Conservation (phyloP, 2,113 vertebrate genomes). For the Phylloscopus trochiloides region DNA sequence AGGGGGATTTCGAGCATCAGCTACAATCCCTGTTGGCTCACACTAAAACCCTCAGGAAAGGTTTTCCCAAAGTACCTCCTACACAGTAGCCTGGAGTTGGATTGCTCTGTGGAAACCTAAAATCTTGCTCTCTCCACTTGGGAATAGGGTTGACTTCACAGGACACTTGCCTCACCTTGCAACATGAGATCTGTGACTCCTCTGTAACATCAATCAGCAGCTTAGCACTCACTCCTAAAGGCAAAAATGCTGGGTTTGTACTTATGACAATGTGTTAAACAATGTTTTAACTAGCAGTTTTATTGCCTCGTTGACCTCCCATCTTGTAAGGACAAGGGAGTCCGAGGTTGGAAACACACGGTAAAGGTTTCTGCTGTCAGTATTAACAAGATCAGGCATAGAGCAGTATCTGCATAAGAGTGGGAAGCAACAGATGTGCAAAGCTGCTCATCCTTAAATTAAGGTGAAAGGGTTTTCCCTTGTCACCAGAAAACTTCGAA, state of each 20-base stretch:
- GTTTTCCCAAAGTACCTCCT: neutral
- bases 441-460: neutral
- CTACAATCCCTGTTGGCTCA: neutral
- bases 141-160: neutral
- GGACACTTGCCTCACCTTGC: neutral
- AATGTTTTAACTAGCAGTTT: neutral
- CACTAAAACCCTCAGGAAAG: neutral
- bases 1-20: neutral
- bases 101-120: neutral
- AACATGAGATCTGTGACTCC: neutral
- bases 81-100: neutral
- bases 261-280: neutral
- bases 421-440: neutral
- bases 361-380: neutral
- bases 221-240: neutral
- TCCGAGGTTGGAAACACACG: neutral
- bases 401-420: neutral
- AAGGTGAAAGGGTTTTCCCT: neutral
- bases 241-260: neutral
- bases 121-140: neutral
- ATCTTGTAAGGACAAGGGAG: neutral
- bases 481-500: neutral
- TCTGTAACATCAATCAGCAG: slow-evolving; percentile 13
- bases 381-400: neutral
- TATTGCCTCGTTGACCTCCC: neutral